Evolutionary conservation across 2,888 invertebrate genomes (phyloP).

Genomic region (Camptogramma bilineatum): DNA sequence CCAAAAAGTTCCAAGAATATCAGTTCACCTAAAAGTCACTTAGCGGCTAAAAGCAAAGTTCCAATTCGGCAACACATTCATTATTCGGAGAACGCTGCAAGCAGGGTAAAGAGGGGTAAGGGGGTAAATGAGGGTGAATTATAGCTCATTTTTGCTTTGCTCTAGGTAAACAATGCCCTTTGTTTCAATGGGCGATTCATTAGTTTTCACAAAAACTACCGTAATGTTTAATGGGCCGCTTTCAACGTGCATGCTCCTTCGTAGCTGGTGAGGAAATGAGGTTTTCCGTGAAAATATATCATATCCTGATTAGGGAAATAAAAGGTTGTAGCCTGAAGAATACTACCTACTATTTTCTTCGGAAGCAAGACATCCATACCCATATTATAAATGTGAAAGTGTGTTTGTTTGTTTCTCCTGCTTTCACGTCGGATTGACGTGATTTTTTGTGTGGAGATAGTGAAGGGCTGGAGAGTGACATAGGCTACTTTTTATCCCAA

Average conservation of each 20-base stretch:
- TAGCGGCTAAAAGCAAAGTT: conserved; percentile 30
- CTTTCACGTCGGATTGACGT: too few species aligned
- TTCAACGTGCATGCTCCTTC: conserved; percentile 8
- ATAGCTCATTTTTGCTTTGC: conserved; percentile 25
- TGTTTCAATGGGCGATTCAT: conserved; percentile 29
- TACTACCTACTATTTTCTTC: too few species aligned
- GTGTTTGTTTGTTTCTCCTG: too few species aligned
- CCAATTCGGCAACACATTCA: conserved; percentile 27
- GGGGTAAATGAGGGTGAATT: conserved; percentile 15
- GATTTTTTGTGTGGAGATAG: too few species aligned
- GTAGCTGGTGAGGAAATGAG: background rate
- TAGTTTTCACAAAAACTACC: conserved; percentile 27
- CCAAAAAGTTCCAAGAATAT: conserved; percentile 14
- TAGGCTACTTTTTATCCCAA: too few species aligned
- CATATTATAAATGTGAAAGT: too few species aligned
- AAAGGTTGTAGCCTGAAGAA: too few species aligned
- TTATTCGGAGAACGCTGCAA: conserved; percentile 16
- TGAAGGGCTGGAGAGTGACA: too few species aligned
- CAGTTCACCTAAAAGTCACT: conserved; percentile 26
- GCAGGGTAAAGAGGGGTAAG: conserved; percentile 11
- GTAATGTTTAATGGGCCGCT: conserved; percentile 12
- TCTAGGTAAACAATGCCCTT: conserved; percentile 27
- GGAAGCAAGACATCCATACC: too few species aligned
- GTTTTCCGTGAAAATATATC: background rate
- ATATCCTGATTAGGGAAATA: background rate